Base-by-base conservation (phyloP, 1,140 invertebrate species). In the Drosophila pachea region DNA sequence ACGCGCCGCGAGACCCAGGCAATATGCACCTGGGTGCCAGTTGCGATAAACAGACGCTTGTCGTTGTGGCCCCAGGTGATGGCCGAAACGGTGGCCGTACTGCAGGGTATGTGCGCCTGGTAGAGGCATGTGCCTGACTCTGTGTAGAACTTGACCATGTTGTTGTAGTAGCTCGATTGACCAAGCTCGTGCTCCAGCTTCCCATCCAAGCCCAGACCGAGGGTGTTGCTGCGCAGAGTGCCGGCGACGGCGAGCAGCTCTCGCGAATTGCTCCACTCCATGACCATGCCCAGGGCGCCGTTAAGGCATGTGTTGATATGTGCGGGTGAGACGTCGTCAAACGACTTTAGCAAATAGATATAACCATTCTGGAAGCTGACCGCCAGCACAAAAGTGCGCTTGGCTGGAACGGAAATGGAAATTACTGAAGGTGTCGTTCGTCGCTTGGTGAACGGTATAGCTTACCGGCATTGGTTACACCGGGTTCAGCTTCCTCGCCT, bases 31-130 rank as follows among this genome's bases (percentile, higher is more conserved):
- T 94, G 93, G 6, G 93, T 92, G 9, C 97, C 98, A 9, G 97
- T 97, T 9, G 97, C 97, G 32, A 99, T 92, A 89, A 99, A 99
- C 33, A 99, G 90, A 3, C 97, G 92, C 72, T 97, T 95, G 83
- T 99, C 98, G 89, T 98, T 98, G 91, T 99, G 98, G 33, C 97
- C 98, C 97, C 97, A 99, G 1, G 97, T 99, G 74, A 99, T 91
- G 5, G 97, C 96, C 36, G 96, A 96, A 38, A 99, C 95, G 5
- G 94, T 93, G 74, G 94, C 65, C 33, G 32, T 79, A 48, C 92
- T 93, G 77, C 93, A 94, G 29, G 95, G 95, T 74, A 97, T 93
- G 12, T 91, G 90, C 11, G 94, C 92, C 43, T 93, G 94, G 89
- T 96, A 96, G 47, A 96, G 91, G 0, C 95, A 91, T 7, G 91